These are phyloP conservation scores for Donacobius atricapilla DNA, from an alignment of 2,113 vertebrate genomes.

Conservation along the genomic window DNA sequence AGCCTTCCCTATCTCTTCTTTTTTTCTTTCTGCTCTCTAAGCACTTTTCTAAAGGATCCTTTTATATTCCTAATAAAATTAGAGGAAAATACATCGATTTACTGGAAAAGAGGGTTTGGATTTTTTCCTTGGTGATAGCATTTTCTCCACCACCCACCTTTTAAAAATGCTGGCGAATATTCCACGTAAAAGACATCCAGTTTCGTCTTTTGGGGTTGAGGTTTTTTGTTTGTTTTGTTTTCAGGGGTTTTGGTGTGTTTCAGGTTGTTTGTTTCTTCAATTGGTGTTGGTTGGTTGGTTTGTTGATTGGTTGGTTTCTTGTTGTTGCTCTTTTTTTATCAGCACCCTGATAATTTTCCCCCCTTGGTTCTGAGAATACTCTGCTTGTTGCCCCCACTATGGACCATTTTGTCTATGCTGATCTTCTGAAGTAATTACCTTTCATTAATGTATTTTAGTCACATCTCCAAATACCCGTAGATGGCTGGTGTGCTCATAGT, in stretches of 20 bases:
- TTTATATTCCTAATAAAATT: constrained; percentile 97
- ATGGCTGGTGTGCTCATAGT: background rate
- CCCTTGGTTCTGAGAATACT: background rate
- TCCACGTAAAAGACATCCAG: constrained; percentile 39
- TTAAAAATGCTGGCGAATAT: constrained; percentile 62
- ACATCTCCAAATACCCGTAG: constrained; percentile 18
- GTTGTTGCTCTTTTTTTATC: background rate
- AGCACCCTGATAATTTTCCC: background rate
- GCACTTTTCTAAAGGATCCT: constrained; percentile 95
- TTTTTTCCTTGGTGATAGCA: constrained; percentile 25
- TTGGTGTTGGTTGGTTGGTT: background rate
- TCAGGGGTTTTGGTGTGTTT: background rate
- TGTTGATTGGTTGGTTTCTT: background rate
- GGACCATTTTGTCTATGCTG: background rate
- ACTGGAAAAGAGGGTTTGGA: constrained; percentile 78
- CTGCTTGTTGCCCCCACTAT: background rate
- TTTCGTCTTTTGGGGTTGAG: background rate
- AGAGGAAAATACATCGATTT: constrained; percentile 86
- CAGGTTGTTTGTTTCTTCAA: background rate
- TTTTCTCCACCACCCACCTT: background rate
- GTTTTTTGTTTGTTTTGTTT: background rate
- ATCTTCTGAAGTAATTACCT: constrained; percentile 27
- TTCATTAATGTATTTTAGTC: constrained; percentile 28
- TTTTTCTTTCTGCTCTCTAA: constrained; percentile 89
- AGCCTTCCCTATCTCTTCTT: constrained; percentile 72